phyloP scores from a whole-genome alignment of 2,888 invertebrate genomes.

The Scaptomyza caliginosa region DNA sequence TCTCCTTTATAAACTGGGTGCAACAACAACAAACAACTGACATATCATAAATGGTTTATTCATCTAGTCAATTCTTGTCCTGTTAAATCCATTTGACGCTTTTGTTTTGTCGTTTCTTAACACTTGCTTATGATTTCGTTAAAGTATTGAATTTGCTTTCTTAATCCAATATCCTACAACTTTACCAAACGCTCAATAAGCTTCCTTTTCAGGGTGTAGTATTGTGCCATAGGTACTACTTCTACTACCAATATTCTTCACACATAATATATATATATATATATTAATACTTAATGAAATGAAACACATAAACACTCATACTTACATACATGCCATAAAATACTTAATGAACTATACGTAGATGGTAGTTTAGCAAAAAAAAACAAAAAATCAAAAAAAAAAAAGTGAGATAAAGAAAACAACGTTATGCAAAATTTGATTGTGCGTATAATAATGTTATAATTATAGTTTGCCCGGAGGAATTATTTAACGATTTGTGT shows the following conservation, averaged over 20 bases:
- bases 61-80: background rate
- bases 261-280: background rate
- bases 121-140: background rate
- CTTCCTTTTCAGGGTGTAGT: constrained; percentile 41
- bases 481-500: constrained; percentile 98
- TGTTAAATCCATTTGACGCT: constrained; percentile 6
- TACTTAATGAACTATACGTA: constrained; percentile 9
- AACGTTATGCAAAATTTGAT: constrained; percentile 53
- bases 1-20: constrained; percentile 7
- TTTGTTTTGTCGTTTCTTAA: constrained; percentile 12
- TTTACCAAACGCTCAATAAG: constrained; percentile 19
- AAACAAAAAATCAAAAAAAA: constrained; percentile 8
- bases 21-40: constrained; percentile 1
- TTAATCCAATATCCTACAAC: constrained; percentile 2
- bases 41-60: constrained; percentile 16
- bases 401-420: constrained; percentile 10
- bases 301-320: constrained; percentile 4
- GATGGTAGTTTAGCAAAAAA: constrained; percentile 10
- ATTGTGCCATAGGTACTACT: constrained; percentile 24
- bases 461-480: constrained; percentile 94
- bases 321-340: constrained; percentile 18
- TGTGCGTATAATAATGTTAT: constrained; percentile 62
- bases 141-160: background rate
- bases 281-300: background rate
- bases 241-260: background rate